These are phyloP conservation scores for Hydraecia micacea DNA, from an alignment of 2,888 invertebrate species.

Conservation along the genomic window DNA sequence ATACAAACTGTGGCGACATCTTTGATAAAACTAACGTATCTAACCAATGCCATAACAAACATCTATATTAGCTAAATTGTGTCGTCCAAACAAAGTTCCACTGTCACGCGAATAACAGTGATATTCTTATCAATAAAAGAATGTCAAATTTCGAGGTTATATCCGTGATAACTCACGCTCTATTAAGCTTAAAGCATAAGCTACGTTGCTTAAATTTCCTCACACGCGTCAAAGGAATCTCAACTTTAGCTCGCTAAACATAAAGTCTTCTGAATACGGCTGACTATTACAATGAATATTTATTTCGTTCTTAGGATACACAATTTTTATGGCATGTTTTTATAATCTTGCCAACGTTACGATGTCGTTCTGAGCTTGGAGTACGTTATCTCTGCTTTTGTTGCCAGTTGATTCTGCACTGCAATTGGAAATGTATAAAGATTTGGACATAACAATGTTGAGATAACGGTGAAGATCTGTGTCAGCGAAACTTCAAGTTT, in stretches of 20 bases:
- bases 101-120: slow-evolving; percentile 63
- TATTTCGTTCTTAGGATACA: slow-evolving; percentile 72
- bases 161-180: slow-evolving; percentile 74
- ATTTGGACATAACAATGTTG: slow-evolving; percentile 44
- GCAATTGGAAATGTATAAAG: slow-evolving; percentile 46
- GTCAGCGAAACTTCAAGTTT: slow-evolving; percentile 4
- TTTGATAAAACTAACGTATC: neutral
- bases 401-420: slow-evolving; percentile 52
- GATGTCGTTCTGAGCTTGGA: slow-evolving; percentile 64
- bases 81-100: slow-evolving; percentile 35
- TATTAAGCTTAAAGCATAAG: slow-evolving; percentile 75
- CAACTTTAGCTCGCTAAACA: slow-evolving; percentile 27
- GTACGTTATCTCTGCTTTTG: slow-evolving; percentile 59
- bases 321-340: slow-evolving; percentile 79
- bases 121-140: slow-evolving; percentile 77
- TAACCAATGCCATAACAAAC: slow-evolving; percentile 9
- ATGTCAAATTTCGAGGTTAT: slow-evolving; percentile 78
- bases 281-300: slow-evolving; percentile 68
- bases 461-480: slow-evolving; percentile 17
- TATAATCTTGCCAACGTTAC: slow-evolving; percentile 79
- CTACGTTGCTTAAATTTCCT: slow-evolving; percentile 60
- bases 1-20: neutral
- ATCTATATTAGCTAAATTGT: slow-evolving; percentile 36
- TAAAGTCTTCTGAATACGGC: slow-evolving; percentile 27
- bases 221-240: slow-evolving; percentile 47